These are phyloP conservation scores for Ceratothoa steindachneri DNA, from an alignment of 2,888 invertebrate genomes.

Conservation along the genomic window DNA sequence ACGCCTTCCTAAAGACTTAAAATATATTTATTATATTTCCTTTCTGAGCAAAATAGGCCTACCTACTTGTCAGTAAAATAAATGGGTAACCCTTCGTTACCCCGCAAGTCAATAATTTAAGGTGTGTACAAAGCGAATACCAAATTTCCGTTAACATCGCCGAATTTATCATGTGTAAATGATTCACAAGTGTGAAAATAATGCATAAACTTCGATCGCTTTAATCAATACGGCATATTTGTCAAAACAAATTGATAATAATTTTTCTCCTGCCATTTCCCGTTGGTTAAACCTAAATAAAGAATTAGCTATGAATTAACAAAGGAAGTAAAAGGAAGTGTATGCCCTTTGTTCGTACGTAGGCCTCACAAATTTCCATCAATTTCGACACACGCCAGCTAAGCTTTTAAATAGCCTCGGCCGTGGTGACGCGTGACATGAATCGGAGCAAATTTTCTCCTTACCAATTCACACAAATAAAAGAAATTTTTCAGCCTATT, in stretches of 20 bases:
- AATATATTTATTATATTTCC: no score
- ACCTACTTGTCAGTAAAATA: neutral
- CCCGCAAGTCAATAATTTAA: neutral
- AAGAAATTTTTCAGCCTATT: neutral
- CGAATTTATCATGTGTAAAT: no score
- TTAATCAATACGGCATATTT: no score
- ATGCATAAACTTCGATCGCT: no score
- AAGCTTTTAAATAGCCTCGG: conserved; percentile 5
- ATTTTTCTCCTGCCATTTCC: no score
- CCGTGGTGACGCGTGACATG: neutral
- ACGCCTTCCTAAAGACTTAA: no score
- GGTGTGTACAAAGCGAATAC: no score
- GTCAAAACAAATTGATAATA: no score
- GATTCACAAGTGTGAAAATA: no score
- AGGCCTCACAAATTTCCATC: neutral
- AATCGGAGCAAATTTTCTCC: neutral
- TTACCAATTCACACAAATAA: neutral
- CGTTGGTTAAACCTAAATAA: neutral
- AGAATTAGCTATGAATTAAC: neutral
- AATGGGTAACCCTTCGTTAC: neutral
- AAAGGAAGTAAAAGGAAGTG: neutral
- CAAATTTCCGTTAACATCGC: no score
- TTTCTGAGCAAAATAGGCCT: no score
- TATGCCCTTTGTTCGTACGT: neutral
- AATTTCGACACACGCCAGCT: neutral